Evolutionary conservation across 2,888 invertebrate genomes (phyloP).

Genomic region (Drosophila quinaria): DNA sequence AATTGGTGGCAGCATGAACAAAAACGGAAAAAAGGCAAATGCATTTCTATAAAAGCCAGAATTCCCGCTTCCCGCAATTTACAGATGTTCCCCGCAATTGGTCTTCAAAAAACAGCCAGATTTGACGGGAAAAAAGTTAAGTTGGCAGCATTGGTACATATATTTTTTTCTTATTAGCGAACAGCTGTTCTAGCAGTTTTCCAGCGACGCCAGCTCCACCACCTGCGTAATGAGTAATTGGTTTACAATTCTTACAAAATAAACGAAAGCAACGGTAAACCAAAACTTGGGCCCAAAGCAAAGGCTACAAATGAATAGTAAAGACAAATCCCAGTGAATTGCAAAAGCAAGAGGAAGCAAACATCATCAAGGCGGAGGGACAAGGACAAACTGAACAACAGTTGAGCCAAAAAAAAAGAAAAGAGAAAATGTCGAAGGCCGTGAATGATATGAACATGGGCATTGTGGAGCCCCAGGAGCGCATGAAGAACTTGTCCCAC

Average conservation of each 20-base stretch:
- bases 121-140: no score
- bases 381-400: conserved; percentile 12
- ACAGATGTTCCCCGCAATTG: no score
- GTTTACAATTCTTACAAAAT: conserved; percentile 47
- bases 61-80: no score
- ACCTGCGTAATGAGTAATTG: conserved; percentile 54
- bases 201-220: conserved; percentile 49
- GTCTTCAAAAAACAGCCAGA: no score
- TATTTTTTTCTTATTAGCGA: conserved; percentile 2
- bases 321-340: conserved; percentile 4
- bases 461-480: conserved; percentile 88
- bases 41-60: no score
- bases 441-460: conserved; percentile 84
- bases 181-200: conserved; percentile 55
- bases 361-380: neutral
- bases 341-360: neutral
- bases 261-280: conserved; percentile 28
- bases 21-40: no score
- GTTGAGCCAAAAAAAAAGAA: neutral
- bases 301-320: conserved; percentile 30
- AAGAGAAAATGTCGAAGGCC: conserved; percentile 73
- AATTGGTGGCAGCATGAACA: no score
- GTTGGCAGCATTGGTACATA: no score
- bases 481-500: conserved; percentile 90
- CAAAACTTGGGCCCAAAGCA: conserved; percentile 10